Evolutionary conservation across 2,797 vertebrate genomes (phyloP).

Genomic region (Callimico goeldii): DNA sequence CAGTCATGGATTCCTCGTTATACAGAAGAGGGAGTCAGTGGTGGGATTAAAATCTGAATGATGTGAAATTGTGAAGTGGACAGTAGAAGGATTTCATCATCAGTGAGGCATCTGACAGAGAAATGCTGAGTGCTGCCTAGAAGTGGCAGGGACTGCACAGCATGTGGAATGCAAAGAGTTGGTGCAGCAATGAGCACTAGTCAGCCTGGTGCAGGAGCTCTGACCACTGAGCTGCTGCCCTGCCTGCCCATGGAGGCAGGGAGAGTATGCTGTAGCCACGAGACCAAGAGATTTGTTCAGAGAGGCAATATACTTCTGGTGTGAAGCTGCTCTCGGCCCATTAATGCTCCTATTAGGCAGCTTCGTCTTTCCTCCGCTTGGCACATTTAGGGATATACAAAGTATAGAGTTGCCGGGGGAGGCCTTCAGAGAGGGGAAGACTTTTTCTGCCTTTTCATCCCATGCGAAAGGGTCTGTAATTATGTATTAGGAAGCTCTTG

Average conservation of each 20-base stretch:
- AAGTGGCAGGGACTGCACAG: not conserved
- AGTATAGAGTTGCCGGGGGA: not conserved
- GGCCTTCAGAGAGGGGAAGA: not conserved
- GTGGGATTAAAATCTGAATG: not conserved
- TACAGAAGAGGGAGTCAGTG: not conserved
- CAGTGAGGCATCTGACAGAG: not conserved
- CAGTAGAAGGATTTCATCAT: not conserved
- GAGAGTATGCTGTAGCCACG: not conserved
- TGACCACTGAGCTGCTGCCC: not conserved
- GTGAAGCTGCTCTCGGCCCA: not conserved
- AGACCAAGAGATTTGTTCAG: not conserved
- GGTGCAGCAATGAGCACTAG: not conserved
- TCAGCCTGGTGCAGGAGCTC: not conserved
- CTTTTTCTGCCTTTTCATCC: not conserved
- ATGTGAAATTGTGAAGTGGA: not conserved
- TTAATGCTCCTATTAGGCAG: not conserved
- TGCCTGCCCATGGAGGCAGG: not conserved
- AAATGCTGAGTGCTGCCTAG: not conserved
- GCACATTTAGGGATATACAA: not conserved
- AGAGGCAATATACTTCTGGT: not conserved
- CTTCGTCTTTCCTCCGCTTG: not conserved
- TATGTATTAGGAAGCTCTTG: not conserved
- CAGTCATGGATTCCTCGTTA: not conserved
- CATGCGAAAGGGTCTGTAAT: not conserved
- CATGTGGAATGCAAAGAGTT: not conserved